These are phyloP conservation scores for Plagodis pulveraria DNA, from an alignment of 2,888 invertebrate species.

Conservation along the genomic window DNA sequence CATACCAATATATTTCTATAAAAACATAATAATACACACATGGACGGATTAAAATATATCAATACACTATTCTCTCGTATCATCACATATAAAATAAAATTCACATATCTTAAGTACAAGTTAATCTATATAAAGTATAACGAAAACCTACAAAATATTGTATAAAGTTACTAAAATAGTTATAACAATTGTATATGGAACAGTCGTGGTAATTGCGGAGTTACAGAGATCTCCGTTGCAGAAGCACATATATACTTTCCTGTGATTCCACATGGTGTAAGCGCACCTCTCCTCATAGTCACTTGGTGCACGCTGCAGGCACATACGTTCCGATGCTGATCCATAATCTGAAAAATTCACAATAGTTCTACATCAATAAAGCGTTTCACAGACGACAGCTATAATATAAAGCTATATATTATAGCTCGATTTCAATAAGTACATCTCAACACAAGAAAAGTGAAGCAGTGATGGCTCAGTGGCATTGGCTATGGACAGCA, in stretches of 20 bases:
- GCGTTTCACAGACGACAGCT: too few relatives aligned
- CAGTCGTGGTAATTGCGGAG: conserved; percentile 49
- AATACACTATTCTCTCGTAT: too few relatives aligned
- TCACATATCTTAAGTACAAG: background rate
- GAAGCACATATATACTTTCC: conserved; percentile 95
- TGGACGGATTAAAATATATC: too few relatives aligned
- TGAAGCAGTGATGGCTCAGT: too few relatives aligned
- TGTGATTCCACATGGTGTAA: conserved; percentile 92
- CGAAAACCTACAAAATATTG: conserved; percentile 25
- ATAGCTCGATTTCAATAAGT: too few relatives aligned
- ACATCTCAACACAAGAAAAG: too few relatives aligned
- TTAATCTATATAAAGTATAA: background rate
- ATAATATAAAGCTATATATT: too few relatives aligned
- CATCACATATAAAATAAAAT: too few relatives aligned
- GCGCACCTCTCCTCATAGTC: conserved; percentile 96
- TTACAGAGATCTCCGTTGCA: conserved; percentile 96
- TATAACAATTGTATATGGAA: conserved; percentile 44
- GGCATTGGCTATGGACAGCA: too few relatives aligned
- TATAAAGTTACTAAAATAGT: conserved; percentile 43
- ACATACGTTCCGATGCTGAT: conserved; percentile 94
- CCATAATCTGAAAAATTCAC: conserved; percentile 88
- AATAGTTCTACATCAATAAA: too few relatives aligned
- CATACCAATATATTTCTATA: too few relatives aligned
- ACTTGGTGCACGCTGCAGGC: conserved; percentile 93
- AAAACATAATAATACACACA: too few relatives aligned